Base-by-base conservation (phyloP, 2,888 invertebrate genomes). In the Oscheius sp. region DNA sequence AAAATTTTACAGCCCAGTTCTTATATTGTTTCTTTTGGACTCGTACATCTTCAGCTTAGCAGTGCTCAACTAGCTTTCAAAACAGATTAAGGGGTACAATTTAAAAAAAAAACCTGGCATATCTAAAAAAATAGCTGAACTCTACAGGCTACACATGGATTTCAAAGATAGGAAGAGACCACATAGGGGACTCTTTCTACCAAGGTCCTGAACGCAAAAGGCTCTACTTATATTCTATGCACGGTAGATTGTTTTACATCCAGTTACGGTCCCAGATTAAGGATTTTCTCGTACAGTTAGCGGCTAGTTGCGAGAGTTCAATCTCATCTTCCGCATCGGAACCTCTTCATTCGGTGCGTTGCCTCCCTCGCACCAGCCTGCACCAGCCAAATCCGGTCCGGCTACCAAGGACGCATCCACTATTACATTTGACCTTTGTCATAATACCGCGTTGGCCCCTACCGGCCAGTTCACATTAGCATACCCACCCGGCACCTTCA, bases 341-440 rank as follows among this genome's bases (percentile, higher is more conserved):
- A 55, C n/a, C 68, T 68, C 53, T 53, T 53, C 55, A 37, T 73
- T 65, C 51, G 29, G 65, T 51, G 65, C 42, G 62, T 63, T 57
- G 42, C 73, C 73, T 62, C 65, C 42, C 55, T 63, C 65, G 73
- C 73, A 73, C 73, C 73, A 73, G 73, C 57, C 73, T 59, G 73
- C 73, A 65, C 73, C 73, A 73, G 62, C 57, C 59, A 63, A 73
- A 73, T 73, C 73, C 73, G 73, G 73, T 73, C 42, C 53, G 73
- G 68, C 73, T 62, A 73, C 73, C 73, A 73, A 73, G 62, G 73
- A 73, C 73, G 57, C 63, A 73, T 73, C 65, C 73, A 50, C 73
- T 59, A 73, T 73, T 73, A 73, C 73, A 73, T 73, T 57, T 73
- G 73, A 73, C 73, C 73, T 73, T 73, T 73, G 73, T 73, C 73